phyloP scores from a whole-genome alignment of 2,888 invertebrate species.

The Matsumyia berberina region DNA sequence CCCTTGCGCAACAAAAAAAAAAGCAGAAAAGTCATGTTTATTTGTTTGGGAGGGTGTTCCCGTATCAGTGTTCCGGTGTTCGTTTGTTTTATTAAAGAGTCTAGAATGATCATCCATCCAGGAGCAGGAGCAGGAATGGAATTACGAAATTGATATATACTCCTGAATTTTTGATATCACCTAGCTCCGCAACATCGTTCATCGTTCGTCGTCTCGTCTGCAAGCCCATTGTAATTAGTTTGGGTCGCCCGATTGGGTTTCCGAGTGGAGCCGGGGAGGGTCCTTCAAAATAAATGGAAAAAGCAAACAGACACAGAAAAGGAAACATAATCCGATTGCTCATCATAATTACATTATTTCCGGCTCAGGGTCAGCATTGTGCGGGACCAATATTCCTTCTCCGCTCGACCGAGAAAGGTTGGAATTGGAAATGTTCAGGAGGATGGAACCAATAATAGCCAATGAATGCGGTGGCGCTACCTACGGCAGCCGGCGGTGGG shows the following conservation, averaged over 20 bases:
- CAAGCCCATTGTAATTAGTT: constrained; percentile 51
- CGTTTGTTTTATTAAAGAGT: constrained; percentile 61
- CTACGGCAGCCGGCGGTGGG: not conserved
- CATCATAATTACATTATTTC: constrained; percentile 68
- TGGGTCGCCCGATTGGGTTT: constrained; percentile 38
- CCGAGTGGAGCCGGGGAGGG: constrained; percentile 1
- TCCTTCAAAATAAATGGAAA: constrained; percentile 52
- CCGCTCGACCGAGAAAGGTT: not conserved
- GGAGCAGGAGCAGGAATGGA: constrained; percentile 5
- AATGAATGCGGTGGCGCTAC: constrained; percentile 10
- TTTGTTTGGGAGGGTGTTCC: constrained; percentile 7
- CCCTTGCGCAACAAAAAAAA: not conserved
- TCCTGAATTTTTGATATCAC: constrained; percentile 49
- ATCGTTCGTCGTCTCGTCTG: not conserved
- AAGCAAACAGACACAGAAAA: constrained; percentile 39
- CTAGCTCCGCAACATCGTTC: constrained; percentile 4
- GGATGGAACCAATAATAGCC: constrained; percentile 23
- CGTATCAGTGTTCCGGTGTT: constrained; percentile 2
- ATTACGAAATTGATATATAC: constrained; percentile 52
- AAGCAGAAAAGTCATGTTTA: constrained; percentile 30
- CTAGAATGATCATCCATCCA: constrained; percentile 39
- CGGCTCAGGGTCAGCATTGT: constrained; percentile 26
- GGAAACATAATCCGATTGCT: constrained; percentile 63
- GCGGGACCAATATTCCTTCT: not conserved
- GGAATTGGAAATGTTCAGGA: not conserved